Conservation (phyloP, 1,140 invertebrate species). For the Conus ventricosus region DNA sequence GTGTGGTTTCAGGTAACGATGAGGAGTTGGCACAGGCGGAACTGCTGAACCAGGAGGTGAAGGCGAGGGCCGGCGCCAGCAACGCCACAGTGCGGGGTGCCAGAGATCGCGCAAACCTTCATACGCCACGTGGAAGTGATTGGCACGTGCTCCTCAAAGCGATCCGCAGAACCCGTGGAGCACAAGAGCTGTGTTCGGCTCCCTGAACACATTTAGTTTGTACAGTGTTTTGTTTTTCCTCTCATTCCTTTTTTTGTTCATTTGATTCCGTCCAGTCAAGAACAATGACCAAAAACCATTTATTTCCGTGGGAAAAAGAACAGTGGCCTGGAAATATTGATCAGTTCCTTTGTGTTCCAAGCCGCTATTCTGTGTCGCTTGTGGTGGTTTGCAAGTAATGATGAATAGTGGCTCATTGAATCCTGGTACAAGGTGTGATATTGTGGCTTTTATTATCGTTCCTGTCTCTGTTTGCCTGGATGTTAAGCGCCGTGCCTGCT, state of each 20-base stretch:
- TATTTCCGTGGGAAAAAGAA: background rate
- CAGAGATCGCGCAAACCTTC: constrained; percentile 55
- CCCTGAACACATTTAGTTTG: background rate
- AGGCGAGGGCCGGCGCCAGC: constrained; percentile 57
- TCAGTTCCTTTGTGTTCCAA: too few relatives aligned
- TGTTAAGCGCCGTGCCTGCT: too few relatives aligned
- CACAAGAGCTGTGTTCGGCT: background rate
- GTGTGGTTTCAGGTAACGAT: constrained; percentile 62
- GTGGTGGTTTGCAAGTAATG: too few relatives aligned
- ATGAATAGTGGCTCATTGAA: too few relatives aligned
- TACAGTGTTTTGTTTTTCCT: background rate
- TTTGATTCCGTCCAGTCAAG: too few relatives aligned
- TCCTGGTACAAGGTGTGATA: too few relatives aligned
- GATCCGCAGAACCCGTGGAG: background rate
- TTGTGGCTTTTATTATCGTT: too few relatives aligned
- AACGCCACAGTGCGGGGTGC: constrained; percentile 45
- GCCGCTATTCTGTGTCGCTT: too few relatives aligned
- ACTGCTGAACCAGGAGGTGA: constrained; percentile 60
- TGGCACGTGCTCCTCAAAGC: too few relatives aligned
- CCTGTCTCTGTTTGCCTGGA: too few relatives aligned
- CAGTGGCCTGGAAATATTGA: too few relatives aligned
- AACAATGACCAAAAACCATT: background rate
- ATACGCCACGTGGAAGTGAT: constrained; percentile 68
- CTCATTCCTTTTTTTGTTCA: background rate
- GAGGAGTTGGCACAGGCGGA: constrained; percentile 72